Conservation (phyloP, 2,113 vertebrate genomes). For the Rana temporaria region DNA sequence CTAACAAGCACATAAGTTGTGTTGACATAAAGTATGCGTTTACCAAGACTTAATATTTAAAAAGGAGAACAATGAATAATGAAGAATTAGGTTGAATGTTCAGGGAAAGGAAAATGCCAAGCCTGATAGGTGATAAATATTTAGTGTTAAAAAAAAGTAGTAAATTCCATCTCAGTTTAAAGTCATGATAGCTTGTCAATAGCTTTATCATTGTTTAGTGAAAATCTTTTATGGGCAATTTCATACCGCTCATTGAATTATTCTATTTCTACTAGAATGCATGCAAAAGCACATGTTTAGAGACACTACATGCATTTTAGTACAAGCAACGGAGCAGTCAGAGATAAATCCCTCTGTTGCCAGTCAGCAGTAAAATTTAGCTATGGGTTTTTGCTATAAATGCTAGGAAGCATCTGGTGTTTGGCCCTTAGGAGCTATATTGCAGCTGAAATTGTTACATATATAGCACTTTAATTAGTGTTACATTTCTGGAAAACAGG, state of each 20-base stretch:
- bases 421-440: constrained; percentile 6
- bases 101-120: constrained; percentile 7
- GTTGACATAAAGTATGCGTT: constrained; percentile 13
- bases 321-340: background rate
- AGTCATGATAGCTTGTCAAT: constrained; percentile 10
- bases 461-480: constrained; percentile 2
- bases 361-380: constrained; percentile 5
- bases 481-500: too few relatives aligned
- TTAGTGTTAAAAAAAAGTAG: background rate
- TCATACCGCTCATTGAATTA: background rate
- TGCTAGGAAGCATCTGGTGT: background rate
- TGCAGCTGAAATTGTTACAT: constrained; percentile 22
- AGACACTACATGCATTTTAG: background rate
- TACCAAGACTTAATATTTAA: constrained; percentile 27
- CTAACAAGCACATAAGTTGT: constrained; percentile 11
- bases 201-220: constrained; percentile 2
- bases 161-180: constrained; percentile 9
- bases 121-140: constrained; percentile 20
- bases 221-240: constrained; percentile 1
- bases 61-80: constrained; percentile 5
- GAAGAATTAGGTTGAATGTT: background rate
- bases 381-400: constrained; percentile 12
- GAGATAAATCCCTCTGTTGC: constrained; percentile 19
- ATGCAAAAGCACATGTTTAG: constrained; percentile 1
- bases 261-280: constrained; percentile 18